Conservation (phyloP, 1,140 invertebrate species). For the Leptinotarsa texana region DNA sequence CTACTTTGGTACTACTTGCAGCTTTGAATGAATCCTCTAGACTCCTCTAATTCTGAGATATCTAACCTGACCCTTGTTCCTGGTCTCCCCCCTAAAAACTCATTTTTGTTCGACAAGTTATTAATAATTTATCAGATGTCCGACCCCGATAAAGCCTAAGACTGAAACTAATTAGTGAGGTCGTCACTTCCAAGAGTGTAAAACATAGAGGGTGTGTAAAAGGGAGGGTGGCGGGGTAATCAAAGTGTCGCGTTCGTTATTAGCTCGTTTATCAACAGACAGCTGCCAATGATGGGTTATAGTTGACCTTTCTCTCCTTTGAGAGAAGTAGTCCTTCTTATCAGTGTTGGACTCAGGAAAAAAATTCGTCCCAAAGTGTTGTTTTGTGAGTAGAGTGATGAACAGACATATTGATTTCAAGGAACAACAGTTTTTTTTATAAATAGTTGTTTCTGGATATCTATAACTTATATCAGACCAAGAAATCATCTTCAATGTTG, state of each 20-base stretch:
- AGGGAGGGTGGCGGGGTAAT: constrained; percentile 40
- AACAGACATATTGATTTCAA: too few relatives aligned
- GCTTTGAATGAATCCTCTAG: too few relatives aligned
- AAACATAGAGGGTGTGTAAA: constrained; percentile 22
- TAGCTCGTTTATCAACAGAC: constrained; percentile 52
- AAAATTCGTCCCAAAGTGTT: neutral
- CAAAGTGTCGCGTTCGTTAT: constrained; percentile 49
- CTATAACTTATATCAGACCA: too few relatives aligned
- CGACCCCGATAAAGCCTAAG: neutral
- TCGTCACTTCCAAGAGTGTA: constrained; percentile 25
- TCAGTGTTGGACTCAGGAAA: neutral
- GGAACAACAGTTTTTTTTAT: too few relatives aligned
- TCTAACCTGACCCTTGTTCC: too few relatives aligned
- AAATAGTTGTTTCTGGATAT: too few relatives aligned
- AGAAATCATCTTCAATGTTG: too few relatives aligned
- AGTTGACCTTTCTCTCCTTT: constrained; percentile 41
- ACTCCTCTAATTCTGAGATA: too few relatives aligned
- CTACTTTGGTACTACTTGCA: too few relatives aligned
- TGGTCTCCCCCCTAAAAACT: too few relatives aligned
- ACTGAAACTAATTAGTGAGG: constrained; percentile 25
- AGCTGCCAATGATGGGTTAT: constrained; percentile 49
- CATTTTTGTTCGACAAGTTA: too few relatives aligned
- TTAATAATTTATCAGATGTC: neutral
- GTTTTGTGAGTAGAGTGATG: too few relatives aligned
- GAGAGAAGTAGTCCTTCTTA: constrained; percentile 10